Percentiles rank a stretch among this genome's conserved stretches.
phyloP scores from a whole-genome alignment of 2,113 vertebrate genomes.

The Alexandromys fortis region DNA sequence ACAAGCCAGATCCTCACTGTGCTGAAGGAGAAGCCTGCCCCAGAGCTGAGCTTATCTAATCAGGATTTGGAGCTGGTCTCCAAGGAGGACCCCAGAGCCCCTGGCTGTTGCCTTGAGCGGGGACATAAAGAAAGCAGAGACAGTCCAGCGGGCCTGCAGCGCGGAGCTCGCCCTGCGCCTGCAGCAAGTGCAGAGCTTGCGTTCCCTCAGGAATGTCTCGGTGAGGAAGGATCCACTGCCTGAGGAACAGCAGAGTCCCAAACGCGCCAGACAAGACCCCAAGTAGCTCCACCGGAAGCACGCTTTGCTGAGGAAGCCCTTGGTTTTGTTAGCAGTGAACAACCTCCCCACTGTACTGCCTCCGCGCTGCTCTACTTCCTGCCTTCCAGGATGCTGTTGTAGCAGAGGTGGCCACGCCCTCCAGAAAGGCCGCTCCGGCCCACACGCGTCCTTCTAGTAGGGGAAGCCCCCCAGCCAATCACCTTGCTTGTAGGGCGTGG shows the following conservation, averaged over 20 bases:
- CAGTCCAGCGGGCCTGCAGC: slow-evolving; percentile 77
- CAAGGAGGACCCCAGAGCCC: slow-evolving; percentile 76
- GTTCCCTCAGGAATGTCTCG: slow-evolving; percentile 77
- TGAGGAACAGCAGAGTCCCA: slow-evolving; percentile 63
- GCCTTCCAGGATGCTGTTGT: too few species aligned
- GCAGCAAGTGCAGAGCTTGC: slow-evolving; percentile 82
- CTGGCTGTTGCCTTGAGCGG: slow-evolving; percentile 81
- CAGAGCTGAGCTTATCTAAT: slow-evolving; percentile 93
- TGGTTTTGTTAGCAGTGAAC: neutral
- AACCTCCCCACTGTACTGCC: too few species aligned
- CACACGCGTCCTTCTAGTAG: too few species aligned
- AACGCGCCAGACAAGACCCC: slow-evolving; percentile 73
- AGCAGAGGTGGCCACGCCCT: too few species aligned
- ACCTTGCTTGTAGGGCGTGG: too few species aligned
- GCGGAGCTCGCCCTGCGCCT: slow-evolving; percentile 84
- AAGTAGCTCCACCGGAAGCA: neutral
- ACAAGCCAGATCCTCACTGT: slow-evolving; percentile 82
- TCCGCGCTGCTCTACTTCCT: too few species aligned
- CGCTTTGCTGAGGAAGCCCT: neutral
- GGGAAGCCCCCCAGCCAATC: too few species aligned
- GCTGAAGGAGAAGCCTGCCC: slow-evolving; percentile 90
- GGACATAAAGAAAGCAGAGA: slow-evolving; percentile 73
- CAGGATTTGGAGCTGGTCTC: slow-evolving; percentile 90
- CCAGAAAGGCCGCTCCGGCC: neutral
- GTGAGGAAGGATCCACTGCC: neutral